Base-by-base conservation (phyloP, 53 echinoderm and acorn worm genomes). In the Echinarachnius parma region DNA sequence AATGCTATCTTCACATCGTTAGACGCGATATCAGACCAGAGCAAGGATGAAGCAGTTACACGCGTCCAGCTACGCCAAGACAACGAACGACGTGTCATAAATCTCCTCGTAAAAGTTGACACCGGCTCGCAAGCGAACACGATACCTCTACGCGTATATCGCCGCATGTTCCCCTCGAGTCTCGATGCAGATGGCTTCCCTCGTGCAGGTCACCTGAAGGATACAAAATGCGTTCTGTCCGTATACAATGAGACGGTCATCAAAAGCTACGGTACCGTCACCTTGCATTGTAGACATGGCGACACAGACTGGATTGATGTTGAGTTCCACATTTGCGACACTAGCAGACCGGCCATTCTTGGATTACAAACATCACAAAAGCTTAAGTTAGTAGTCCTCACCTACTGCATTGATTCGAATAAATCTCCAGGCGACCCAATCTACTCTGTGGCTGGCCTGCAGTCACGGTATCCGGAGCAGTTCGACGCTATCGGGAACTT, bases 401-500 rank as follows among this genome's bases (percentile, higher is more conserved):
- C 46, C 31, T 72, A 61, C 48, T 46, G 59, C 3, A 54, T 78
- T 29, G 61, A 60, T 37, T 39, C 39, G 39, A 7, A 13, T 9
- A 39, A 13, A 7, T 7, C 13, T 34, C 35, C 19, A 31, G 14
- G 61, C 3, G 22, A 63, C 46, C 32, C 48, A 9, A 50, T 66
- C 31, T 1, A 3, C 21, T 31, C 56, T 0, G 49, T 62, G 21
- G 75, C 66, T 5, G 66, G 76, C 21, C 69, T 88, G 14, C 28
- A 39, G 47, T n/a, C 34, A 1, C 9, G 14, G 39, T 83, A 88
- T 61, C 84, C 83, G 20, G 54, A 77, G 0, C 76, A 65, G 53
- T 83, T 88, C 45, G 84, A 83, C 22, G 76, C 33, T 23, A 84
- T 84, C 32, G 80, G 80, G 5, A 31, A 80, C 7, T 83, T 83